Conservation (phyloP, 1,140 invertebrate species). For the Tachypleus tridentatus region DNA sequence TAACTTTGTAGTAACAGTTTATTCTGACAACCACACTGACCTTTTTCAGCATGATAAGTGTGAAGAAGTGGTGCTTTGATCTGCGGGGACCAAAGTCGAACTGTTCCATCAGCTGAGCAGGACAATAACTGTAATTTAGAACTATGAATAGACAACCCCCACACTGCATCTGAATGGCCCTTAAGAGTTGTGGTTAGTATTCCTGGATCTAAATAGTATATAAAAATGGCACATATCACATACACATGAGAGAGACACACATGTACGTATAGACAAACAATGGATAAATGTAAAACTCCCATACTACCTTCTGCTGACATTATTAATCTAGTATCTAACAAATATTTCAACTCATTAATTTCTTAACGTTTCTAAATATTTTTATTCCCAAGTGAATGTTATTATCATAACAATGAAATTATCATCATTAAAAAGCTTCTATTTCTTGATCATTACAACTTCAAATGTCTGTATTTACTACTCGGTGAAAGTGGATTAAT, state of each 20-base stretch:
- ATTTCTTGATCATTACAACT: no score
- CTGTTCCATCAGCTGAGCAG: conserved; percentile 86
- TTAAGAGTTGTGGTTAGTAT: conserved; percentile 65
- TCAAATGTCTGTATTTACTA: no score
- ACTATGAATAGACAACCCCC: conserved; percentile 79
- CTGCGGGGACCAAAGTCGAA: conserved; percentile 82
- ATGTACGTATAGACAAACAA: neutral
- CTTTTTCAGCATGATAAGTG: conserved; percentile 67
- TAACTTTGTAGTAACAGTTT: no score
- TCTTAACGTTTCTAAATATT: no score
- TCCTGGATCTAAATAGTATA: conserved; percentile 49
- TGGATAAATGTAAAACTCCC: neutral
- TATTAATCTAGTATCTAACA: no score
- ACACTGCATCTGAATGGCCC: conserved; percentile 92
- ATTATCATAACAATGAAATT: no score
- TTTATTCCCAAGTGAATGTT: no score
- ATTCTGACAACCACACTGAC: conserved; percentile 28
- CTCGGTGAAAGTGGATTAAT: neutral
- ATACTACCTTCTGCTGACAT: neutral
- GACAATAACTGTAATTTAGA: conserved; percentile 66
- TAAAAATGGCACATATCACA: conserved; percentile 13
- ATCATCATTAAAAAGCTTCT: no score
- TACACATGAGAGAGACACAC: neutral
- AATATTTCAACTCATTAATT: no score
- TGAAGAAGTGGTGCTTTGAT: conserved; percentile 60